These are phyloP conservation scores for Aleiodes alternator DNA, from an alignment of 2,888 invertebrate species.

Conservation along the genomic window DNA sequence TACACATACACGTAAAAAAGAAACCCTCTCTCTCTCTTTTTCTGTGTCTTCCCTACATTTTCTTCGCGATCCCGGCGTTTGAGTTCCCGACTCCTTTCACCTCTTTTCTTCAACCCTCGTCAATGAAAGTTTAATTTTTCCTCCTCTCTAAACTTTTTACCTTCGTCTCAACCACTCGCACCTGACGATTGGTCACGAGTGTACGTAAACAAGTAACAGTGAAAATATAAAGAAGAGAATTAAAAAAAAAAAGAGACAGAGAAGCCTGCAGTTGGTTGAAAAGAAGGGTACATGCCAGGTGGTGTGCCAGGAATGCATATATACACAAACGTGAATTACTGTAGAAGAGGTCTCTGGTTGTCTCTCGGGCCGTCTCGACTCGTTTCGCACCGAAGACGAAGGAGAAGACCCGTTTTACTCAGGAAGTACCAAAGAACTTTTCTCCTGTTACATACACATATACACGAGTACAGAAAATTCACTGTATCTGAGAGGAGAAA, in stretches of 20 bases:
- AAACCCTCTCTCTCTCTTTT: neutral
- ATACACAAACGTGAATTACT: slow-evolving; percentile 41
- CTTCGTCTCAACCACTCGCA: slow-evolving; percentile 35
- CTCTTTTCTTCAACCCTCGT: slow-evolving; percentile 2
- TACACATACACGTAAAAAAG: neutral
- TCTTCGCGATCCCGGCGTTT: slow-evolving; percentile 5
- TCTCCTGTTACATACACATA: slow-evolving; percentile 13
- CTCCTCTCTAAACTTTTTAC: neutral
- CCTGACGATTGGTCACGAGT: slow-evolving; percentile 43
- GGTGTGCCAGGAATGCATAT: slow-evolving; percentile 40
- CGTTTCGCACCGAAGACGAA: slow-evolving; percentile 44
- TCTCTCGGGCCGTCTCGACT: slow-evolving; percentile 45
- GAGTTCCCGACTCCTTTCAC: neutral
- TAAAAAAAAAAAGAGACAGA: slow-evolving; percentile 9
- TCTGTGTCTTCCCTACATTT: slow-evolving; percentile 10
- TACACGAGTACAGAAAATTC: too few relatives aligned
- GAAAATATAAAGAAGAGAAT: slow-evolving; percentile 1
- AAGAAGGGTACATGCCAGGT: slow-evolving; percentile 39
- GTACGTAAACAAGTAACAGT: slow-evolving; percentile 15
- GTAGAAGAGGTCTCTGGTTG: slow-evolving; percentile 28
- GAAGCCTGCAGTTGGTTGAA: slow-evolving; percentile 28
- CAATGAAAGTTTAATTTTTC: slow-evolving; percentile 38
- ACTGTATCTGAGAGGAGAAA: slow-evolving; percentile 4
- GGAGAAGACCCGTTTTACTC: slow-evolving; percentile 27
- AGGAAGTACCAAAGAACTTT: slow-evolving; percentile 26